Base-by-base conservation (phyloP, 2,113 vertebrate species). In the Osmerus eperlanus region DNA sequence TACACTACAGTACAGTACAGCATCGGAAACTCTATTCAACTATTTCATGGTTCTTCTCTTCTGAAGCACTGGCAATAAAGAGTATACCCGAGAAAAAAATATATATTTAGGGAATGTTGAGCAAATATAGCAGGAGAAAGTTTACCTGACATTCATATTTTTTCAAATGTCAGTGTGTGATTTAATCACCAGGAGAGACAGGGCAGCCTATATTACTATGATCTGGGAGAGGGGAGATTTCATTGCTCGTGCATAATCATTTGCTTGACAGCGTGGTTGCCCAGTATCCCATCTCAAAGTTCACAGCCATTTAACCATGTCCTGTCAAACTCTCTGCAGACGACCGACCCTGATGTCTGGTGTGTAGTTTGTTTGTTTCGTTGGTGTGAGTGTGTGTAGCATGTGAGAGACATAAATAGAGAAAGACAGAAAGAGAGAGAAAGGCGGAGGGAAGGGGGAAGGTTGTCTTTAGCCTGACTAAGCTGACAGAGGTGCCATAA, bases 81-180 rank as follows among this genome's bases (percentile, higher is more conserved):
- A 82, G 81, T 74, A 78, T 81, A 86, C 86, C 88, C 76, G 72
- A 76, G 59, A 61, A 2, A 70, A 78, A 84, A 83, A 72, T 79
- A 59, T 52, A 79, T 78, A 53, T 67, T 36, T 68, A 77, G 85
- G 82, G 84, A 83, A 82, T 78, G 85, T 84, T 74, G 70, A 76
- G 77, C 89, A 92, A 92, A 90, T 86, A 89, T 75, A 75, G 67
- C 60, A 21, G 41, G 81, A 79, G 73, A 89, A 91, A 81, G 79
- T 90, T 81, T 77, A 85, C 79, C 83, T 85, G 84, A 89, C 85
- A 83, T 92, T 89, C 89, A 90, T 92, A 68, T 89, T 68, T 86
- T 89, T 90, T 82, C 82, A 93, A 93, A 89, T 90, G 92, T 90
- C 92, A 89, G 69, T 76, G 72, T 88, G 70, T 78, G 83, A 86